Conservation (phyloP, 2,888 invertebrate species). For the Cephalotes varians region DNA sequence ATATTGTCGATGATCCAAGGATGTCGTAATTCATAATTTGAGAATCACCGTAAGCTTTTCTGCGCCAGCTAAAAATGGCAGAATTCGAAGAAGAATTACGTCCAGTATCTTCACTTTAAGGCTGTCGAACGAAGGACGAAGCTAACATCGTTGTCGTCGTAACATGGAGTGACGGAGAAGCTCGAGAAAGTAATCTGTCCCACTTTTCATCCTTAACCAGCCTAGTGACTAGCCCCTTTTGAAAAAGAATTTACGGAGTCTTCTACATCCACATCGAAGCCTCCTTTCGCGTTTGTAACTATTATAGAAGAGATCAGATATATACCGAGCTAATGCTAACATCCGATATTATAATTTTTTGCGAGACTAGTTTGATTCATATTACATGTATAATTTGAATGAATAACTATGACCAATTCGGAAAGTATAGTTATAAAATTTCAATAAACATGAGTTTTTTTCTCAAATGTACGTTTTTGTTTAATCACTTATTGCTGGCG, state of each 20-base stretch:
- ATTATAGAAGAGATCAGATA: conserved; percentile 37
- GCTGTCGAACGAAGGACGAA: neutral
- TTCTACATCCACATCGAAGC: conserved; percentile 35
- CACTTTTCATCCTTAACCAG: conserved; percentile 61
- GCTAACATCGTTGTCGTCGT: conserved; percentile 24
- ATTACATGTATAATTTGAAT: neutral
- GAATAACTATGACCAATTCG: neutral
- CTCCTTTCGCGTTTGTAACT: too few relatives aligned
- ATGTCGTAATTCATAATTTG: conserved; percentile 26
- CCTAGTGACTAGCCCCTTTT: conserved; percentile 38
- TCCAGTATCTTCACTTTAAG: neutral
- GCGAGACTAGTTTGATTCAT: neutral
- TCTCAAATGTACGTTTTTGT: conserved; percentile 46
- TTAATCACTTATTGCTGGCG: conserved; percentile 3
- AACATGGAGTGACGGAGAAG: conserved; percentile 33
- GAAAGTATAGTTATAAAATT: neutral
- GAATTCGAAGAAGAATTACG: conserved; percentile 33
- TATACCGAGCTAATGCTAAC: neutral
- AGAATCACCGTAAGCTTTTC: neutral
- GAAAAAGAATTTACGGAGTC: conserved; percentile 34
- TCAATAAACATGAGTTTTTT: neutral
- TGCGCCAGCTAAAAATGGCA: conserved; percentile 6
- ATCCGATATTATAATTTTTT: neutral
- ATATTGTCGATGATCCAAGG: conserved; percentile 3
- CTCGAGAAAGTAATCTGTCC: conserved; percentile 60